These are phyloP conservation scores for Siniperca chuatsi DNA, from an alignment of 2,113 vertebrate species.

Conservation along the genomic window DNA sequence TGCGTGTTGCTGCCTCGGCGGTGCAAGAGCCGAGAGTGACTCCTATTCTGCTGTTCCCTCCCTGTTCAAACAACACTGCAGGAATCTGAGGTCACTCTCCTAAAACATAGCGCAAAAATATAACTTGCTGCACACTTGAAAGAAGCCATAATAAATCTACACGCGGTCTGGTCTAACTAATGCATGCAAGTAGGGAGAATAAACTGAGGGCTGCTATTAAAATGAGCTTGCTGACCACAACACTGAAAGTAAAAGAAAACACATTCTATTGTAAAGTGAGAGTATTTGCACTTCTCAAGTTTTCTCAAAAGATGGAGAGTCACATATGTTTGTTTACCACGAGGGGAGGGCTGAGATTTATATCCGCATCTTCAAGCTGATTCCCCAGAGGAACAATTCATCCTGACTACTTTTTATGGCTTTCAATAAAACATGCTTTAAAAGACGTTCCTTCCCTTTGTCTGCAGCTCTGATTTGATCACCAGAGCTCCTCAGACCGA, in stretches of 20 bases:
- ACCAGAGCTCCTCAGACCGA: conserved; percentile 45
- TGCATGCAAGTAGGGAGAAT: not conserved
- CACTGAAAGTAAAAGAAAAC: conserved; percentile 9
- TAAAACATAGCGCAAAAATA: conserved; percentile 40
- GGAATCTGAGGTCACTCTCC: conserved; percentile 64
- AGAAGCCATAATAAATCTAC: conserved; percentile 36
- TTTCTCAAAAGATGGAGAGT: conserved; percentile 10
- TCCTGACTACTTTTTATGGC: conserved; percentile 70
- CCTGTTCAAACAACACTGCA: conserved; percentile 54
- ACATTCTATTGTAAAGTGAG: not conserved
- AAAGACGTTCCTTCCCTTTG: conserved; percentile 70
- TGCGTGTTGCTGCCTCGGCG: conserved; percentile 32
- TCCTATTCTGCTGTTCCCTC: conserved; percentile 47
- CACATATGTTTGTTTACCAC: conserved; percentile 63
- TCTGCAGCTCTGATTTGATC: conserved; percentile 70
- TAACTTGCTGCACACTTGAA: conserved; percentile 16
- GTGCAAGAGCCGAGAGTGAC: conserved; percentile 16
- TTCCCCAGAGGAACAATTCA: conserved; percentile 60
- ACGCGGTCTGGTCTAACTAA: conserved; percentile 7
- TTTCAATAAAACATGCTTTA: conserved; percentile 77
- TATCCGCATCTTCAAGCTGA: conserved; percentile 29
- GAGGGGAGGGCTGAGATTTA: conserved; percentile 51
- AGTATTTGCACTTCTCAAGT: conserved; percentile 8
- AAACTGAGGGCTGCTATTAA: conserved; percentile 34
- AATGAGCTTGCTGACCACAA: conserved; percentile 23